Percentiles rank a stretch among this genome's conserved stretches.
Conservation (phyloP, 1,140 invertebrate species). For the Drosophila bipectinata region DNA sequence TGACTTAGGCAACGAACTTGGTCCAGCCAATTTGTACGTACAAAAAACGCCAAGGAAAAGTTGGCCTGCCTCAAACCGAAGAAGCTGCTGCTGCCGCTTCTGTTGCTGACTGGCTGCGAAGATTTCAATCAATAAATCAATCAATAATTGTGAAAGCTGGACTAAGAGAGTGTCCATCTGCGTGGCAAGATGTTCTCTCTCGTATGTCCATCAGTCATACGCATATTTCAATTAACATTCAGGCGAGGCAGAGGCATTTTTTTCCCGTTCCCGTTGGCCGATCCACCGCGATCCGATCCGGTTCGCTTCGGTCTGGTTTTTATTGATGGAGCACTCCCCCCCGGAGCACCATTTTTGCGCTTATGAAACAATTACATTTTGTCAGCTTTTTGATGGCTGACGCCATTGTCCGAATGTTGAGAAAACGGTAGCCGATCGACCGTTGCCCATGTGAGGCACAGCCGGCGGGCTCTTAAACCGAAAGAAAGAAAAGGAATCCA, state of each 20-base stretch:
- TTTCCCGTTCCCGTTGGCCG: conserved; percentile 49
- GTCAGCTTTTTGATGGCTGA: conserved; percentile 58
- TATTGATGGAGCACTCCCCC: conserved; percentile 58
- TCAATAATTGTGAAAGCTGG: conserved; percentile 80
- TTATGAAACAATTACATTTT: conserved; percentile 77
- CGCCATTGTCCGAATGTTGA: conserved; percentile 34
- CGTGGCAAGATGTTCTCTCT: conserved; percentile 46
- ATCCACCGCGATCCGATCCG: conserved; percentile 26
- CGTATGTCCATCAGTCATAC: conserved; percentile 74
- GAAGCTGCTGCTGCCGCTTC: conserved; percentile 25
- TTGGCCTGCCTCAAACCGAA: conserved; percentile 26
- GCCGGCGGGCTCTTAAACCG: conserved; percentile 51
- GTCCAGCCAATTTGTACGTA: conserved; percentile 38
- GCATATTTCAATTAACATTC: conserved; percentile 82
- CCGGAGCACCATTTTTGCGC: conserved; percentile 66
- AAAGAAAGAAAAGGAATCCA: conserved; percentile 26
- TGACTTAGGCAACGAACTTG: conserved; percentile 79
- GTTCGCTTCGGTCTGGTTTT: conserved; percentile 50
- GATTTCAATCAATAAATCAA: conserved; percentile 81
- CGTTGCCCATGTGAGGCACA: conserved; percentile 41
- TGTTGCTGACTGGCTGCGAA: conserved; percentile 53
- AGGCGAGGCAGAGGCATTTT: conserved; percentile 62
- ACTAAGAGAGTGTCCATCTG: conserved; percentile 58
- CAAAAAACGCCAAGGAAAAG: conserved; percentile 40
- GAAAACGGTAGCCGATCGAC: conserved; percentile 62